phyloP scores from a whole-genome alignment of 2,113 vertebrate genomes.

The Microtus ochrogaster region DNA sequence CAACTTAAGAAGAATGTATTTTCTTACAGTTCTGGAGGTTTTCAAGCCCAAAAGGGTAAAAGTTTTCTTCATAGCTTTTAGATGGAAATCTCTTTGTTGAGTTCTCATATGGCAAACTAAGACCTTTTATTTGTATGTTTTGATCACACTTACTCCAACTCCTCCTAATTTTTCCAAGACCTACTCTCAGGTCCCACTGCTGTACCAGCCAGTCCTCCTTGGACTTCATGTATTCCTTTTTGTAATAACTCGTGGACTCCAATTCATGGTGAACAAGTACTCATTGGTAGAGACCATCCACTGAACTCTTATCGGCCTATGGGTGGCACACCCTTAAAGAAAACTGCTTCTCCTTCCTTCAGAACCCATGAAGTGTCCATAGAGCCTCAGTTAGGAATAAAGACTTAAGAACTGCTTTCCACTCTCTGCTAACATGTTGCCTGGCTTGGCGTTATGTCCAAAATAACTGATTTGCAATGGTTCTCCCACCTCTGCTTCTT shows the following conservation, averaged over 20 bases:
- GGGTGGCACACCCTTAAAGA: not conserved
- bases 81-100: not conserved
- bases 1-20: constrained; percentile 16
- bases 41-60: not conserved
- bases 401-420: not conserved
- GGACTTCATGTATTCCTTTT: not conserved
- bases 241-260: not conserved
- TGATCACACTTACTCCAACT: not conserved
- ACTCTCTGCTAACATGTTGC: not conserved
- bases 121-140: not conserved
- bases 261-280: not conserved
- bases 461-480: not conserved
- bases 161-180: not conserved
- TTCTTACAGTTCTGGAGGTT: not conserved
- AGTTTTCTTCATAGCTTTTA: not conserved
- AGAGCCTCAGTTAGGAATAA: not conserved
- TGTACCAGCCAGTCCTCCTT: not conserved
- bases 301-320: not conserved
- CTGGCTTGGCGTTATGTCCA: not conserved
- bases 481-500: not conserved
- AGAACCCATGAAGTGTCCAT: not conserved
- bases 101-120: not conserved
- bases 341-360: not conserved
- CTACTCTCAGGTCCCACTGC: not conserved
- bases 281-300: not conserved